A percentile compares a stretch with the other conserved stretches of the same genome.
phyloP scores from a whole-genome alignment of 2,888 invertebrate genomes.

The Agriotes lineatus region DNA sequence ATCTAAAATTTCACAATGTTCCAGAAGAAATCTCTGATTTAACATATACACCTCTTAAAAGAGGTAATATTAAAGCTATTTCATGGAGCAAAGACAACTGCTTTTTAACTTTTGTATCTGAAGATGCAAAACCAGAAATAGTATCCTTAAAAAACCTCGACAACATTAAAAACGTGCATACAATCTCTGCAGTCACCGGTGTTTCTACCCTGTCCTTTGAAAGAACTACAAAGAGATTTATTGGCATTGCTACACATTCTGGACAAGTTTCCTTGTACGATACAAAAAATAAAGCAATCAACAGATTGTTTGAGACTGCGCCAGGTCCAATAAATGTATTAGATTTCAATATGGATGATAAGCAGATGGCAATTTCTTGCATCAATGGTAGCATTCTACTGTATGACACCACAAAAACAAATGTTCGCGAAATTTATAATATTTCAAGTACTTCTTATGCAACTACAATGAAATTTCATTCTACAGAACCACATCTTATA shows the following conservation, averaged over 20 bases:
- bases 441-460: conserved; percentile 35
- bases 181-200: conserved; percentile 54
- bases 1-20: conserved; percentile 54
- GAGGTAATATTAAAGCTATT: conserved; percentile 50
- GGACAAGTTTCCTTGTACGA: conserved; percentile 60
- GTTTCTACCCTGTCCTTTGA: conserved; percentile 57
- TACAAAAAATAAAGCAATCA: conserved; percentile 55
- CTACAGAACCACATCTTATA: conserved; percentile 48
- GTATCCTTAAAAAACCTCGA: conserved; percentile 55
- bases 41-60: conserved; percentile 48
- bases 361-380: conserved; percentile 52
- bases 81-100: conserved; percentile 61
- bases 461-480: conserved; percentile 53
- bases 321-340: conserved; percentile 49
- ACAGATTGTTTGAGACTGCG: conserved; percentile 51
- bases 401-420: conserved; percentile 44
- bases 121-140: conserved; percentile 57
- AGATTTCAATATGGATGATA: conserved; percentile 56
- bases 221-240: conserved; percentile 55
- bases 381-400: conserved; percentile 44
- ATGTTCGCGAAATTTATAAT: conserved; percentile 35
- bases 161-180: conserved; percentile 56
- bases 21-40: conserved; percentile 48
- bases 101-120: conserved; percentile 56
- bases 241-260: conserved; percentile 56